Conservation (phyloP, 2,113 vertebrate species). For the Zingel zingel region DNA sequence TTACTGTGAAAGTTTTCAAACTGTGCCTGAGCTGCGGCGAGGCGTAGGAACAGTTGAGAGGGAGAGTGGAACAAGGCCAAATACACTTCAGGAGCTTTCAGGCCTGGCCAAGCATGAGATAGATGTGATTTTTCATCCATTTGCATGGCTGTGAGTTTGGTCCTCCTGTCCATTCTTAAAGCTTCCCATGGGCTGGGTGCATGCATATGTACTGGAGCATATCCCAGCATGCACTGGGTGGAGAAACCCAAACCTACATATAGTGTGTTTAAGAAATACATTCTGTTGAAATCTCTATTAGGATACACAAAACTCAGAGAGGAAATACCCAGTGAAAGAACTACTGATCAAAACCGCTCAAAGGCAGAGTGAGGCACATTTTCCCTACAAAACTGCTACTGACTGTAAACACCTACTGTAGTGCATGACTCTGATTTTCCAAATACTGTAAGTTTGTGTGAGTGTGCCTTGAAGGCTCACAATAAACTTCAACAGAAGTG, state of each 20-base stretch:
- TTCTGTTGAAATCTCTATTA: conserved; percentile 15
- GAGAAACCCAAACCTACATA: neutral
- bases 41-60: conserved; percentile 32
- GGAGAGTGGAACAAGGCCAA: conserved; percentile 52
- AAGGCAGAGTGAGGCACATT: conserved; percentile 60
- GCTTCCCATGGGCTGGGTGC: conserved; percentile 14
- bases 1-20: conserved; percentile 68
- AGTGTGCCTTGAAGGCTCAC: conserved; percentile 6
- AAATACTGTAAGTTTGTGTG: conserved; percentile 21
- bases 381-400: conserved; percentile 53
- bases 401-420: conserved; percentile 43
- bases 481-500: conserved; percentile 53
- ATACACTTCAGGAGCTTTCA: conserved; percentile 37
- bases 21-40: conserved; percentile 9
- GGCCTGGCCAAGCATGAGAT: conserved; percentile 53
- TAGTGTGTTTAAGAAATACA: neutral
- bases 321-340: conserved; percentile 9
- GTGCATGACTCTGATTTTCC: conserved; percentile 62
- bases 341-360: conserved; percentile 12
- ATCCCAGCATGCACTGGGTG: conserved; percentile 27
- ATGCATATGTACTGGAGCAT: conserved; percentile 9
- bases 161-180: conserved; percentile 8
- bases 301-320: neutral
- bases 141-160: conserved; percentile 8
- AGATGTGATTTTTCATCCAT: conserved; percentile 42